Conservation (phyloP, 2,888 invertebrate genomes). For the Silvanus unidentatus region DNA sequence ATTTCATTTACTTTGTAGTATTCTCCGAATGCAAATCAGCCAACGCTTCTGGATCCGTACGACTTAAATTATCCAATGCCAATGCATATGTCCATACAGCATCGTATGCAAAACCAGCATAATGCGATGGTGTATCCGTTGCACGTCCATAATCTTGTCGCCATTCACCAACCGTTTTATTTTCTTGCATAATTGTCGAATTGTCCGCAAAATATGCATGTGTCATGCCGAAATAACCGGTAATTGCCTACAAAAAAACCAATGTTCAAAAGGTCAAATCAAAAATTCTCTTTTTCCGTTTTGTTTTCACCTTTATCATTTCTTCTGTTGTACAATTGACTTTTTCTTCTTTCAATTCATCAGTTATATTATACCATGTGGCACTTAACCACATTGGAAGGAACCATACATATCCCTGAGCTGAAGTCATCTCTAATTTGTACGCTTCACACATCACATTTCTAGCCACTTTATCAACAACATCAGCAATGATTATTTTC, state of each 20-base stretch:
- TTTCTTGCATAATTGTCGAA: slow-evolving; percentile 57
- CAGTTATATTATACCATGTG: slow-evolving; percentile 58
- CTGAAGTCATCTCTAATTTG: slow-evolving; percentile 61
- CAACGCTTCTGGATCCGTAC: slow-evolving; percentile 54
- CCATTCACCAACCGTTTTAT: slow-evolving; percentile 61
- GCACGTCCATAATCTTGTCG: slow-evolving; percentile 44
- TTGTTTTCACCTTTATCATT: slow-evolving; percentile 53
- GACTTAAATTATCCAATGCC: slow-evolving; percentile 60
- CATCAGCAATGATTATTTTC: slow-evolving; percentile 74
- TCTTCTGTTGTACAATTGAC: slow-evolving; percentile 58
- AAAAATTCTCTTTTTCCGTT: too few species aligned
- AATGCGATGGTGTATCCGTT: slow-evolving; percentile 49
- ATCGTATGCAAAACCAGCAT: slow-evolving; percentile 74
- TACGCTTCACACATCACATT: slow-evolving; percentile 79
- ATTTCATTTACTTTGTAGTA: slow-evolving; percentile 47
- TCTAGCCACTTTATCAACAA: slow-evolving; percentile 66
- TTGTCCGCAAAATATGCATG: slow-evolving; percentile 63
- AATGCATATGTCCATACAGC: slow-evolving; percentile 76
- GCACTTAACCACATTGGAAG: slow-evolving; percentile 67
- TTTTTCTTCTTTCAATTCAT: slow-evolving; percentile 35
- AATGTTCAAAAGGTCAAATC: too few species aligned
- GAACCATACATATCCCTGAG: slow-evolving; percentile 79
- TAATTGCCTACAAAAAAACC: slow-evolving; percentile 51
- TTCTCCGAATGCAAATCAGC: slow-evolving; percentile 51
- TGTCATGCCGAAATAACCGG: slow-evolving; percentile 66